Evolutionary conservation across 2,113 vertebrate species (phyloP).

Genomic region (Parus major): DNA sequence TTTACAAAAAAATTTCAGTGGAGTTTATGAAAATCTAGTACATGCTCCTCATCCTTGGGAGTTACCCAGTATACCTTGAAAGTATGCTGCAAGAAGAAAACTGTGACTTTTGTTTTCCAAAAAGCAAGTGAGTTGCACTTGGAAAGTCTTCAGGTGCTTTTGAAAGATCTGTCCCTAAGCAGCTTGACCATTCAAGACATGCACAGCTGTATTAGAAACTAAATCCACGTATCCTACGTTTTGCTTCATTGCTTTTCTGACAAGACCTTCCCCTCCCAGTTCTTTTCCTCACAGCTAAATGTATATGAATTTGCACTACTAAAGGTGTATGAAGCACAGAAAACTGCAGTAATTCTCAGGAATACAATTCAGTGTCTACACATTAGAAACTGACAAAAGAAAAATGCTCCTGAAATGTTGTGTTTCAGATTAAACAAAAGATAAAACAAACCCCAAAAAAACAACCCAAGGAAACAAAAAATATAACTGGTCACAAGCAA

Average conservation of each 20-base stretch:
- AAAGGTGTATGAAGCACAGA: neutral
- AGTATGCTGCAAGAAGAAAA: neutral
- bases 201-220: neutral
- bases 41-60: neutral
- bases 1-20: neutral
- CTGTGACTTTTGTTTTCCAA: neutral
- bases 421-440: neutral
- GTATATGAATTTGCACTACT: neutral
- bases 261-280: neutral
- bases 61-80: neutral
- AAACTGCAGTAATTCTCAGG: neutral
- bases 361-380: neutral
- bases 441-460: neutral
- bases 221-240: neutral
- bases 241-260: neutral
- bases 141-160: neutral
- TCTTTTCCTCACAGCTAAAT: neutral
- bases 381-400: neutral
- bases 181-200: neutral
- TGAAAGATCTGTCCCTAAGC: neutral
- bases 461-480: neutral
- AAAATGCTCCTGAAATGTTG: neutral
- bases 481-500: neutral
- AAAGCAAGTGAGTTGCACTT: neutral
- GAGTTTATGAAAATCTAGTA: neutral